Conservation (phyloP, 1,140 invertebrate genomes). For the Brachionus rubens region DNA sequence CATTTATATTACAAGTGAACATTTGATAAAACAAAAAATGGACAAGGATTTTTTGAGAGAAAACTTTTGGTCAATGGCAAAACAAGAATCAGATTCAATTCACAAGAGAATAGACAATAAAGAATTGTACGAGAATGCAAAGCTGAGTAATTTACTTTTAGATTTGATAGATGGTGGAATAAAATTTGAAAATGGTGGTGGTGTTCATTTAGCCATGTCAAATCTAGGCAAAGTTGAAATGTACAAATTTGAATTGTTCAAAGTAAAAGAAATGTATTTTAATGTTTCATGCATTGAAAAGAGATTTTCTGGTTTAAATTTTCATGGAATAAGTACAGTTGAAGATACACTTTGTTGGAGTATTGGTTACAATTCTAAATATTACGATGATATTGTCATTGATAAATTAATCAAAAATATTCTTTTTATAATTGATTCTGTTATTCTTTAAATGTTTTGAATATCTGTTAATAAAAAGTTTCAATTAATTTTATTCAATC, state of each 20-base stretch:
- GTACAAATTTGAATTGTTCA: constrained; percentile 3
- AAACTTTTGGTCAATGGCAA: constrained; percentile 5
- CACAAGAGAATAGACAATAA: constrained; percentile 4
- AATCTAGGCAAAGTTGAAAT: not conserved
- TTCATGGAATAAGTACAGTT: constrained; percentile 16
- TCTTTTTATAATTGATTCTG: constrained; percentile 14
- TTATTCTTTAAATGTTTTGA: not conserved
- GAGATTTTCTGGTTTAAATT: not conserved
- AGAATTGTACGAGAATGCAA: constrained; percentile 2
- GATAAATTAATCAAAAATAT: not conserved
- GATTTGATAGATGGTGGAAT: not conserved
- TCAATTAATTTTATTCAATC: too few relatives aligned
- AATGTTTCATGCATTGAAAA: constrained; percentile 1
- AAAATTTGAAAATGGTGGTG: constrained; percentile 21
- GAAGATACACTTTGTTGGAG: constrained; percentile 15
- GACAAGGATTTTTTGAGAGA: constrained; percentile 3
- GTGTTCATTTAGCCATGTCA: constrained; percentile 2
- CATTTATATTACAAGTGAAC: not conserved
- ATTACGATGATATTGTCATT: not conserved
- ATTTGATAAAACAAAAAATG: not conserved
- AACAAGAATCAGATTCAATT: constrained; percentile 2
- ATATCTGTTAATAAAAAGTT: not conserved
- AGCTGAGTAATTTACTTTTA: not conserved
- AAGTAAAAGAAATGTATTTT: constrained; percentile 16
- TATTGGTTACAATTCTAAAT: constrained; percentile 13